A percentile compares a stretch with the other conserved stretches of the same genome.
phyloP scores from a whole-genome alignment of 2,888 invertebrate genomes.

The Trichopria drosophilae region DNA sequence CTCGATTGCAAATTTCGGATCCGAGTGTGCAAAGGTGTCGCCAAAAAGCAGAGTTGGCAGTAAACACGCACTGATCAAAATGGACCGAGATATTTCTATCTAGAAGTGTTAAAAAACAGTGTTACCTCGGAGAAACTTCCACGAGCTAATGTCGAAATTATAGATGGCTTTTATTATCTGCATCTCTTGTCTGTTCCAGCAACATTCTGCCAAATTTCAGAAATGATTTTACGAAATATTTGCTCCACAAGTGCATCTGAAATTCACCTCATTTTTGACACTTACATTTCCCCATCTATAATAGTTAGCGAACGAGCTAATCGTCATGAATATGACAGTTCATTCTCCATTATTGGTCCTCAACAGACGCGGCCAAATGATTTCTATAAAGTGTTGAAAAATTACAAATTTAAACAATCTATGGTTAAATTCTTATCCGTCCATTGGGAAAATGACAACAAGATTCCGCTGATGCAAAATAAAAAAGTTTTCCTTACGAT shows the following conservation, averaged over 20 bases:
- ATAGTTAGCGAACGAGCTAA: conserved; percentile 2
- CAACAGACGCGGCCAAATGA: conserved; percentile 35
- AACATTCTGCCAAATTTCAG: background rate
- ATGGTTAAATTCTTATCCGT: background rate
- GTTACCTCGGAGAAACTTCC: conserved; percentile 3
- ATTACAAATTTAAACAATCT: conserved; percentile 38
- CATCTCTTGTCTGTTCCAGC: background rate
- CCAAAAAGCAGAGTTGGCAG: conserved; percentile 36
- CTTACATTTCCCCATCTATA: conserved; percentile 4
- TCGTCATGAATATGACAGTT: conserved; percentile 31
- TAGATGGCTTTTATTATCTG: conserved; percentile 29
- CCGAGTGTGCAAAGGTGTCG: conserved; percentile 34
- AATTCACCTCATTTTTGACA: conserved; percentile 11
- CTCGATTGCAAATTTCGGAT: conserved; percentile 45
- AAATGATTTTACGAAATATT: background rate
- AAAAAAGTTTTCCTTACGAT: conserved; percentile 5
- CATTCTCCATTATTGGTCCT: conserved; percentile 38
- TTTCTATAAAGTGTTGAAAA: conserved; percentile 37
- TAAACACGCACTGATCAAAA: conserved; percentile 40
- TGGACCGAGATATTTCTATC: conserved; percentile 43
- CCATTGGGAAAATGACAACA: background rate
- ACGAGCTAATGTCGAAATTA: conserved; percentile 34
- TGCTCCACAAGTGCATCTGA: background rate
- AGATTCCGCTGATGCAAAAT: background rate
- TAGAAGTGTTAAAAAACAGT: conserved; percentile 26